These are phyloP conservation scores for Hirtodrosophila alboralis DNA, from an alignment of 2,888 invertebrate species.

Conservation along the genomic window DNA sequence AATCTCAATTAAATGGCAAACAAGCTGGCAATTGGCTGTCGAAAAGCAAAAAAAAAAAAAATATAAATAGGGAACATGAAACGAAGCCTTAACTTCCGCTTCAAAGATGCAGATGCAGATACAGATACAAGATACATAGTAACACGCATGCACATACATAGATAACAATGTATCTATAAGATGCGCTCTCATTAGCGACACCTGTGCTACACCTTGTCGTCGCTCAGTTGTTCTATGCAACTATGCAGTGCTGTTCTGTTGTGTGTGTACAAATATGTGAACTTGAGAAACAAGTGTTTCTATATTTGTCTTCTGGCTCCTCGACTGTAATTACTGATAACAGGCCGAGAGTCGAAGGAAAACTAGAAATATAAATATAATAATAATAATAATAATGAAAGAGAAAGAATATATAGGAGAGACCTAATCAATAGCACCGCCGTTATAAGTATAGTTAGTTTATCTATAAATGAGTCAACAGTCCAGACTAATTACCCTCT, in stretches of 20 bases:
- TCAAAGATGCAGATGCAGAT: neutral
- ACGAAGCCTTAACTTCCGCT: conserved; percentile 34
- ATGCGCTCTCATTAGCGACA: conserved; percentile 47
- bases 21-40: conserved; percentile 54
- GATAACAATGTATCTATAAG: conserved; percentile 24
- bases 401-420: neutral
- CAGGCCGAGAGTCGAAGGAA: conserved; percentile 2
- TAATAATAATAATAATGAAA: neutral
- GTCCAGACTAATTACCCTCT: conserved; percentile 33
- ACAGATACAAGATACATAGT: conserved; percentile 10
- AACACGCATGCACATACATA: conserved; percentile 2
- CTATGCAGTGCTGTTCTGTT: conserved; percentile 24
- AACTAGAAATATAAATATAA: too few relatives aligned
- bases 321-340: conserved; percentile 42
- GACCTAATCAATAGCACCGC: conserved; percentile 58
- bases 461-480: conserved; percentile 33
- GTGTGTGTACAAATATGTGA: conserved; percentile 60
- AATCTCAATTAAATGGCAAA: conserved; percentile 67
- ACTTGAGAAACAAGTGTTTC: conserved; percentile 71
- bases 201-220: conserved; percentile 50
- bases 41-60: conserved; percentile 29
- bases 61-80: conserved; percentile 13
- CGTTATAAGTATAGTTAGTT: conserved; percentile 17
- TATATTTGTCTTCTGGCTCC: conserved; percentile 45
- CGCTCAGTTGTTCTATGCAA: conserved; percentile 1